phyloP scores from a whole-genome alignment of 2,113 vertebrate species.

The Podiceps cristatus region DNA sequence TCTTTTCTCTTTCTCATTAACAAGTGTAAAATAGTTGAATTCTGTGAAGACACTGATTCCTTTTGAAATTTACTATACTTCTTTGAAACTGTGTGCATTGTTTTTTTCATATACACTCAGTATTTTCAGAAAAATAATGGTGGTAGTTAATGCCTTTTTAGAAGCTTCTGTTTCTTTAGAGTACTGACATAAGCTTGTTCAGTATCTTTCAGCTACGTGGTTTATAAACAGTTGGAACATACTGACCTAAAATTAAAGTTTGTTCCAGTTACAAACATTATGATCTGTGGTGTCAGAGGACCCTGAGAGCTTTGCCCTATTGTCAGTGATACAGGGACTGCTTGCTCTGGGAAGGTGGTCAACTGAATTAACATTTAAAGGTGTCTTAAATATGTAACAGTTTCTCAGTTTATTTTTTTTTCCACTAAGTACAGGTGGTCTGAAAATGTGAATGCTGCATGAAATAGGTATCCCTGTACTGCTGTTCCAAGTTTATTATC shows the following conservation, averaged over 20 bases:
- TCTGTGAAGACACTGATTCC: not conserved
- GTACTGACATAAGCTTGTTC: not conserved
- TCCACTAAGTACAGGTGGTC: not conserved
- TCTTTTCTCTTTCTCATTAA: not conserved
- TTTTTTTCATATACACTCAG: not conserved
- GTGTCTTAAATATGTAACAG: not conserved
- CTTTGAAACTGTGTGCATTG: not conserved
- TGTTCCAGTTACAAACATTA: not conserved
- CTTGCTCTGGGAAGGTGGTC: not conserved
- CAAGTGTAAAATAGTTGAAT: not conserved
- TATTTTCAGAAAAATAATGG: not conserved
- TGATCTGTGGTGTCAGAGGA: not conserved
- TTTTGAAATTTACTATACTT: not conserved
- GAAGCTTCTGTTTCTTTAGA: not conserved
- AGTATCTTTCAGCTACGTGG: not conserved
- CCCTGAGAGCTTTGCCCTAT: not conserved
- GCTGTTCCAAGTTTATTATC: not conserved
- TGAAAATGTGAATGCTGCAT: not conserved
- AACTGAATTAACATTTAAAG: not conserved
- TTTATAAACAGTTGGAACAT: not conserved
- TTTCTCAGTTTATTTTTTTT: not conserved
- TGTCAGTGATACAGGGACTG: not conserved
- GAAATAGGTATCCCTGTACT: not conserved
- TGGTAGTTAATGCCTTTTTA: not conserved
- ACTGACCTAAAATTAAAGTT: not conserved